A percentile compares a stretch with the other conserved stretches of the same genome.
Evolutionary conservation across 1,140 invertebrate species (phyloP).

Genomic region (Lamellibrachia luymesi): DNA sequence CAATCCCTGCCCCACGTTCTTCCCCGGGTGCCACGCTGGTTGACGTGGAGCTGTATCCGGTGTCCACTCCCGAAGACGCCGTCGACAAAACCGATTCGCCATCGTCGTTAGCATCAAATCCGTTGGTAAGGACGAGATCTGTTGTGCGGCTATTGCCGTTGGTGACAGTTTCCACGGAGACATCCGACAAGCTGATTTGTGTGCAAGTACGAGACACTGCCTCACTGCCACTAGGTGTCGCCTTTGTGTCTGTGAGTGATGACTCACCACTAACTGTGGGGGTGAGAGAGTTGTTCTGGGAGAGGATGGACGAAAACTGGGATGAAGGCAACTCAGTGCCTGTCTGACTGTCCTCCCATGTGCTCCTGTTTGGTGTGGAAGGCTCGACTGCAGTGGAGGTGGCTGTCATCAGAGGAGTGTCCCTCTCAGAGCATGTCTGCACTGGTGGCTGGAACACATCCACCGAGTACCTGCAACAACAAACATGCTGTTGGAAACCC

Average conservation of each 20-base stretch:
- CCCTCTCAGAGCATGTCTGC: conserved; percentile 5
- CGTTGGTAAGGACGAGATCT: neutral
- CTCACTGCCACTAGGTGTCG: neutral
- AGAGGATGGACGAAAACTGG: neutral
- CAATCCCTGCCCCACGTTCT: neutral
- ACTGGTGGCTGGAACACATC: conserved; percentile 54
- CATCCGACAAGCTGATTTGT: neutral
- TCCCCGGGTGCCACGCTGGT: neutral
- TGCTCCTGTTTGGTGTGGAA: neutral
- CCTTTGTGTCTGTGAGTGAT: neutral
- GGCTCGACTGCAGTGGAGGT: neutral
- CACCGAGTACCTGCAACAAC: conserved; percentile 49
- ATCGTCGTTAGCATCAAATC: neutral
- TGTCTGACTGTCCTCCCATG: neutral
- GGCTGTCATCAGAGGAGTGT: neutral
- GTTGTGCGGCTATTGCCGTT: neutral
- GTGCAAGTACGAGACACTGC: neutral
- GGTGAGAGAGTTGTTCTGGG: neutral
- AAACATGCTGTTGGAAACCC: neutral
- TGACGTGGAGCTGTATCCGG: neutral
- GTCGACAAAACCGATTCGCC: neutral
- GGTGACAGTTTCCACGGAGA: conserved; percentile 7
- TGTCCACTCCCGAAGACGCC: neutral
- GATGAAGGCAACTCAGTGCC: neutral
- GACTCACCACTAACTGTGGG: neutral